These are phyloP conservation scores for Oceanodroma leucorhoa DNA, from an alignment of 2,797 vertebrate genomes.

Conservation along the genomic window DNA sequence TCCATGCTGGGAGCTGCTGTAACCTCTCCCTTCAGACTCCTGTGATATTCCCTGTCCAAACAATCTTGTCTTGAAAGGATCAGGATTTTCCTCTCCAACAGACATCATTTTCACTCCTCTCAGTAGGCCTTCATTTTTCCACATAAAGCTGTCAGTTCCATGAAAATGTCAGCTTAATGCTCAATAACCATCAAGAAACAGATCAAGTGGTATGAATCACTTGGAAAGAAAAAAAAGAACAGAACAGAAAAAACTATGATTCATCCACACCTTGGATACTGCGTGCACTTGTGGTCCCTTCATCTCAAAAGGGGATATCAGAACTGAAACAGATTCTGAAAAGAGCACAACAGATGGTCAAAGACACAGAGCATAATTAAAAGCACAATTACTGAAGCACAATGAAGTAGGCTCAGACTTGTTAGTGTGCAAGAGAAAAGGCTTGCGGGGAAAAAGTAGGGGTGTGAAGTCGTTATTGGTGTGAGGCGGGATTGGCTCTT, in stretches of 20 bases:
- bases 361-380: constrained; percentile 50
- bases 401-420: constrained; percentile 28
- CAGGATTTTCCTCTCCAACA: background rate
- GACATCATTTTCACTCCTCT: background rate
- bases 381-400: constrained; percentile 50
- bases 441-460: background rate
- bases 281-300: constrained; percentile 29
- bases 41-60: background rate
- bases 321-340: constrained; percentile 52
- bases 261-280: constrained; percentile 55
- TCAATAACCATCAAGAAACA: constrained; percentile 35
- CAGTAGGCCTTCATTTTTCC: background rate
- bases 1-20: background rate
- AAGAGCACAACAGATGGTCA: constrained; percentile 64
- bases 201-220: constrained; percentile 60
- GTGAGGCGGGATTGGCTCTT: background rate
- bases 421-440: constrained; percentile 25
- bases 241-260: constrained; percentile 52
- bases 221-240: constrained; percentile 13
- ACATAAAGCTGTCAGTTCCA: constrained; percentile 18
- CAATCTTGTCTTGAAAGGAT: background rate
- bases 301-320: constrained; percentile 52
- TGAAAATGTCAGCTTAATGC: constrained; percentile 43
- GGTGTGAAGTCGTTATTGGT: constrained; percentile 3
- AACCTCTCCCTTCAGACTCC: background rate